A percentile compares a stretch with the other conserved stretches of the same genome.
phyloP scores from a whole-genome alignment of 2,888 invertebrate species.

The Odontothrips loti region DNA sequence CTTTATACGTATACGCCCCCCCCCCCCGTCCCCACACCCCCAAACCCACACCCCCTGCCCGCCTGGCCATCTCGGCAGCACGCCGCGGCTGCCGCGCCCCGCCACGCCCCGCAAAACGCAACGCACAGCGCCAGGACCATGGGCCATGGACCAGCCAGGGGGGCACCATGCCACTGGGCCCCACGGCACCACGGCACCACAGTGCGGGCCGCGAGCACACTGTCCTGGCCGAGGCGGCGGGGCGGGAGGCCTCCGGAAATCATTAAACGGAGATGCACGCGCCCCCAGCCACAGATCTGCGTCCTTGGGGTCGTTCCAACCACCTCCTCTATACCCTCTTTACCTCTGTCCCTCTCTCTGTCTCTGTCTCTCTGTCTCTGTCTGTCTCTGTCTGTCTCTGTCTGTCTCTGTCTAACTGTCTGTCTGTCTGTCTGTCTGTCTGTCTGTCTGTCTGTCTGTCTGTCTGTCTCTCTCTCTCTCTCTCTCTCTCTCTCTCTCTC shows the following conservation, averaged over 20 bases:
- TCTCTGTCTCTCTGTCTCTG: background rate
- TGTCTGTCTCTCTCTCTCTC: background rate
- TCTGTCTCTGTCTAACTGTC: background rate
- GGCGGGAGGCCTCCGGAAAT: no score
- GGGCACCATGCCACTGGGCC: no score
- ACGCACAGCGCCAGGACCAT: background rate
- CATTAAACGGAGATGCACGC: no score
- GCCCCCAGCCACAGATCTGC: no score
- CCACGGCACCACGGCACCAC: no score
- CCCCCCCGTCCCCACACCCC: background rate
- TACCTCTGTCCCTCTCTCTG: background rate
- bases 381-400: background rate
- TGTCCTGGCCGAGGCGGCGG: no score
- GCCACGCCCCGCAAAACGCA: background rate
- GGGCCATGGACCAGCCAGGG: no score
- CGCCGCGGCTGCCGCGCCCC: background rate
- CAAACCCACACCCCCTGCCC: background rate
- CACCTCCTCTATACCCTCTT: background rate
- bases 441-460: background rate
- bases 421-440: background rate
- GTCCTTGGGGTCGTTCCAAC: background rate
- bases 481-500: no score
- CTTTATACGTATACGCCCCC: background rate
- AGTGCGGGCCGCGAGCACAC: no score
- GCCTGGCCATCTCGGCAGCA: background rate